Evolutionary conservation across 2,797 vertebrate genomes (phyloP).

Genomic region (Helicolenus hilgendorfi): DNA sequence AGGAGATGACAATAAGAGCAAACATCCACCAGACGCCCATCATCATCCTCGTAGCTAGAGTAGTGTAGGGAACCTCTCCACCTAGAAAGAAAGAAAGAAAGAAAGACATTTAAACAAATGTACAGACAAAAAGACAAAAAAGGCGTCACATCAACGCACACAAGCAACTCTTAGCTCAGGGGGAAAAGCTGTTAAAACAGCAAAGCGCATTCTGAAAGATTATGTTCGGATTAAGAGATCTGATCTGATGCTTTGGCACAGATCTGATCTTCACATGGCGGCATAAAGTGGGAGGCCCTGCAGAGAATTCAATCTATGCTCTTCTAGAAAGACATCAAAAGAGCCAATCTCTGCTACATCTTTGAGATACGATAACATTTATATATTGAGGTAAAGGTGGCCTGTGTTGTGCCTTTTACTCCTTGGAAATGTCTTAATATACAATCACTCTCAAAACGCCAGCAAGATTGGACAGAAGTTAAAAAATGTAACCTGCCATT

Average conservation of each 20-base stretch:
- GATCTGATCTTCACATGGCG: conserved; percentile 24
- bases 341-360: background rate
- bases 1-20: conserved; percentile 98
- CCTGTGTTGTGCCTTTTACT: background rate
- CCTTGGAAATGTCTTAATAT: background rate
- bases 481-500: background rate
- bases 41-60: conserved; percentile 99
- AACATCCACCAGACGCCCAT: conserved; percentile 99
- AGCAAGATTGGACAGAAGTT: background rate
- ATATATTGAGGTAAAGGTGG: background rate
- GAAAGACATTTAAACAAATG: background rate
- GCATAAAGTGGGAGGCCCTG: conserved; percentile 11
- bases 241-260: conserved; percentile 34
- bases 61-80: conserved; percentile 98
- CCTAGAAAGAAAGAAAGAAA: conserved; percentile 82
- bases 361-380: conserved; percentile 2
- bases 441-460: background rate
- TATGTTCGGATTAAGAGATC: conserved; percentile 54
- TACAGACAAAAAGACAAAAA: background rate
- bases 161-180: conserved; percentile 1
- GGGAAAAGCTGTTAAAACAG: conserved; percentile 37
- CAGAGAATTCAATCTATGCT: background rate
- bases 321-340: conserved; percentile 20
- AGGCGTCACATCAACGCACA: background rate
- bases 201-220: conserved; percentile 39